Percentiles rank a stretch among this genome's conserved stretches.
Evolutionary conservation across 1,140 invertebrate genomes (phyloP).

Genomic region (Nephila pilipes): DNA sequence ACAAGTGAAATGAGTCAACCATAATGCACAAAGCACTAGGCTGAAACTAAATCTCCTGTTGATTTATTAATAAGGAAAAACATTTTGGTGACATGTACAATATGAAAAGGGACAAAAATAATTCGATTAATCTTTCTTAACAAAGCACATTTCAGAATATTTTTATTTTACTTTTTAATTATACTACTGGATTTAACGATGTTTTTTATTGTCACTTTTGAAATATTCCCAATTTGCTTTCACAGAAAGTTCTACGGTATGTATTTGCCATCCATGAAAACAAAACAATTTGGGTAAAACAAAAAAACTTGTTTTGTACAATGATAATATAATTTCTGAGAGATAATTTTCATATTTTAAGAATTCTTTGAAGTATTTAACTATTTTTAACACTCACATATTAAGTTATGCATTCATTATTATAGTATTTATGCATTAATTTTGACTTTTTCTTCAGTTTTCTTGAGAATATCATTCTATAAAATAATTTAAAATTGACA

Average conservation of each 20-base stretch:
- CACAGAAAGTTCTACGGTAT: background rate
- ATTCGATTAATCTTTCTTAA: background rate
- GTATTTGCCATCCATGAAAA: too few relatives aligned
- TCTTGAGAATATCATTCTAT: too few relatives aligned
- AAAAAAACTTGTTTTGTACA: too few relatives aligned
- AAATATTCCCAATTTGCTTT: background rate
- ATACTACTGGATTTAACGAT: background rate
- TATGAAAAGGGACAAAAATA: background rate
- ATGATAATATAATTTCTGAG: too few relatives aligned
- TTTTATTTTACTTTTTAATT: background rate
- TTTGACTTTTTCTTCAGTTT: too few relatives aligned
- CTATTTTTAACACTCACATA: too few relatives aligned
- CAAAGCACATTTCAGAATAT: background rate
- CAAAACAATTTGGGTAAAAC: too few relatives aligned
- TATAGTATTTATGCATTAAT: too few relatives aligned
- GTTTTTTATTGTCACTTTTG: background rate
- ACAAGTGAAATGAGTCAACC: background rate
- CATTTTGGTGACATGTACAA: background rate
- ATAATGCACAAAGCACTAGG: background rate
- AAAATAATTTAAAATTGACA: too few relatives aligned
- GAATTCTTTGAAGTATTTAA: too few relatives aligned
- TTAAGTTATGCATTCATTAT: too few relatives aligned
- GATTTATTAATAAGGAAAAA: constrained; percentile 31
- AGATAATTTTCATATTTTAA: too few relatives aligned
- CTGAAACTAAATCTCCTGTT: constrained; percentile 17